These are phyloP conservation scores for Cygnus buccinator DNA, from an alignment of 2,113 vertebrate genomes.

Conservation along the genomic window DNA sequence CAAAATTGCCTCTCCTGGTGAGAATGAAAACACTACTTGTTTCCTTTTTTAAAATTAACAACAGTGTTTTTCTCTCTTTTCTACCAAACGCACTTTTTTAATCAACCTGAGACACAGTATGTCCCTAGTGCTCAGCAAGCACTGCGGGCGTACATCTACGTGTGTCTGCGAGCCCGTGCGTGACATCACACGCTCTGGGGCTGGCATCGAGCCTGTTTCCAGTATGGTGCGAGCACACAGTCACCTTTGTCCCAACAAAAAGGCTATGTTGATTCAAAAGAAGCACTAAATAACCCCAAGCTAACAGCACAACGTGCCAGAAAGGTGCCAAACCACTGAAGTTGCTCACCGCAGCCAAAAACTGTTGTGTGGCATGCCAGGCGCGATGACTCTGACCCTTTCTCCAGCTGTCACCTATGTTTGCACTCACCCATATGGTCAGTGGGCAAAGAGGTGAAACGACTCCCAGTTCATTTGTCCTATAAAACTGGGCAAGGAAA, in stretches of 20 bases:
- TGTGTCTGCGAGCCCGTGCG: rapidly evolving
- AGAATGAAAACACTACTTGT: slow-evolving; percentile 70
- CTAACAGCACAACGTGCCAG: neutral
- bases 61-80: slow-evolving; percentile 4
- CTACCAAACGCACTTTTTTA: neutral
- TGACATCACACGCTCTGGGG: neutral
- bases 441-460: neutral
- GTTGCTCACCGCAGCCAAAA: neutral
- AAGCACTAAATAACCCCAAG: neutral
- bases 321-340: neutral
- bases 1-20: slow-evolving; percentile 74
- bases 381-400: neutral
- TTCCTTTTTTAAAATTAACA: slow-evolving; percentile 66
- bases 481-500: neutral
- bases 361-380: neutral
- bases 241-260: neutral
- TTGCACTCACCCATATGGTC: neutral
- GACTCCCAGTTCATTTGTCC: neutral
- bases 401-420: neutral
- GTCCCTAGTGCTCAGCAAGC: neutral
- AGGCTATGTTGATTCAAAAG: neutral
- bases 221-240: neutral
- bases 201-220: neutral
- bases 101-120: neutral
- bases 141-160: neutral